A percentile compares a stretch with the other conserved stretches of the same genome.
phyloP scores from a whole-genome alignment of 2,797 vertebrate genomes.

The Lagodon rhomboides region DNA sequence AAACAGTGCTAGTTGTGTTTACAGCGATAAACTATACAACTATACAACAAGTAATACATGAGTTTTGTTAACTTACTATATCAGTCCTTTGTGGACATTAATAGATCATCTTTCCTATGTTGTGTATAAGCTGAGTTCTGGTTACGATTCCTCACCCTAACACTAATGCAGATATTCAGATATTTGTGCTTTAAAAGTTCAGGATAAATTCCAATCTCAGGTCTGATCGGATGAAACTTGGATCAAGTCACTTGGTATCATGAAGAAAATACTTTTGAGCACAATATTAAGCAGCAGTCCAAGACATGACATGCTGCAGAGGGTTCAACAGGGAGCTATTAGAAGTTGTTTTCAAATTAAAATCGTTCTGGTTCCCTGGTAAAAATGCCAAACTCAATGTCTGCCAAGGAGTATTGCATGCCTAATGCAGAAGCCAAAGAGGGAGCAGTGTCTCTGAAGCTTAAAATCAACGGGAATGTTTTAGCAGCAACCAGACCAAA shows the following conservation, averaged over 20 bases:
- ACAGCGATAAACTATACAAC: too few species aligned
- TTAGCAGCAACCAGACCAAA: slow-evolving; percentile 61
- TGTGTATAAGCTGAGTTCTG: background rate
- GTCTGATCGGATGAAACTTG: background rate
- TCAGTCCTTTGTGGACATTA: background rate
- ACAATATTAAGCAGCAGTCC: slow-evolving; percentile 31
- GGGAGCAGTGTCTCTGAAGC: slow-evolving; percentile 34
- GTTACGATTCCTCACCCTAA: background rate
- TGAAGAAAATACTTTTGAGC: slow-evolving; percentile 15
- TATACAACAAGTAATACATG: too few species aligned
- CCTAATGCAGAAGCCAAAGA: slow-evolving; percentile 33
- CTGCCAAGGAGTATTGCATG: slow-evolving; percentile 40
- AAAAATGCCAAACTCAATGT: slow-evolving; percentile 52
- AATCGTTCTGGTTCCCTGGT: slow-evolving; percentile 43
- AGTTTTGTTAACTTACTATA: too few species aligned
- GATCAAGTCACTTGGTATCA: slow-evolving; percentile 1
- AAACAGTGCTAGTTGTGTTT: too few species aligned
- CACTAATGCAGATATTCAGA: background rate
- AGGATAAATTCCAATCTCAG: background rate
- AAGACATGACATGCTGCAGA: slow-evolving; percentile 37
- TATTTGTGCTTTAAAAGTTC: background rate
- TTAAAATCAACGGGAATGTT: slow-evolving; percentile 52
- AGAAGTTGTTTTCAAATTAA: slow-evolving; percentile 54
- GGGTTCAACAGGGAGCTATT: slow-evolving; percentile 35
- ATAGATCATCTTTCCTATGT: background rate